Conservation (phyloP, 2,888 invertebrate species). For the Torymus auratus region DNA sequence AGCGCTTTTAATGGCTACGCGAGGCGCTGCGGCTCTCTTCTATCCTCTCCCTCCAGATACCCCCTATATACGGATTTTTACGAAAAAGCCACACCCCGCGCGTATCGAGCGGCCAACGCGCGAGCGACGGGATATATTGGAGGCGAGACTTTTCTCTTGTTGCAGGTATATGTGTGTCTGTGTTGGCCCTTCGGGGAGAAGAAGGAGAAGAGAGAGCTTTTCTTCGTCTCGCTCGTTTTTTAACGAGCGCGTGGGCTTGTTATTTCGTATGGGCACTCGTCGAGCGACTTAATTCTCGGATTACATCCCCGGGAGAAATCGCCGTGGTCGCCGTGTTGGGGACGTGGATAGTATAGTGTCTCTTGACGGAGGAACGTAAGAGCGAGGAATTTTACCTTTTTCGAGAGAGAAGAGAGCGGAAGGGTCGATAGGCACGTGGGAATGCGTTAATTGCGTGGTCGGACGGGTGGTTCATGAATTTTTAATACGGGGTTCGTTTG, state of each 20-base stretch:
- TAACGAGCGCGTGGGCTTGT: conserved; percentile 43
- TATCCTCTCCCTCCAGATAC: conserved; percentile 1
- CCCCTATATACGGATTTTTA: conserved; percentile 36
- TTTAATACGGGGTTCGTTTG: neutral
- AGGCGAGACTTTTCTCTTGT: conserved; percentile 27
- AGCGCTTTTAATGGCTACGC: conserved; percentile 31
- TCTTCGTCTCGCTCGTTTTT: conserved; percentile 30
- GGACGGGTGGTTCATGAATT: conserved; percentile 30
- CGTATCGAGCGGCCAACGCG: conserved; percentile 1
- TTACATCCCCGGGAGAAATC: conserved; percentile 54
- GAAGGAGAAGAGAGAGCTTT: conserved; percentile 29
- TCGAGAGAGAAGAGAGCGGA: neutral
- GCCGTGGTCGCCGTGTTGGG: conserved; percentile 8
- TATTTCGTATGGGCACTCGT: conserved; percentile 36
- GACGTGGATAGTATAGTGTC: neutral
- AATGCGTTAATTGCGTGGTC: conserved; percentile 34
- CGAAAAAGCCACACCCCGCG: conserved; percentile 55
- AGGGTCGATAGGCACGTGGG: conserved; percentile 30
- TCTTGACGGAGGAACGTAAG: neutral
- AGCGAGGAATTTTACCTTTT: conserved; percentile 21
- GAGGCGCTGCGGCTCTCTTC: neutral
- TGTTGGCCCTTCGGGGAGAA: neutral
- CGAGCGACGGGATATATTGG: conserved; percentile 24
- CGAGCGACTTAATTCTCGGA: conserved; percentile 53
- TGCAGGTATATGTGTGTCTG: neutral